Percentiles rank a stretch among this genome's conserved stretches.
phyloP scores from a whole-genome alignment of 2,888 invertebrate genomes.

The Apamea crenata region DNA sequence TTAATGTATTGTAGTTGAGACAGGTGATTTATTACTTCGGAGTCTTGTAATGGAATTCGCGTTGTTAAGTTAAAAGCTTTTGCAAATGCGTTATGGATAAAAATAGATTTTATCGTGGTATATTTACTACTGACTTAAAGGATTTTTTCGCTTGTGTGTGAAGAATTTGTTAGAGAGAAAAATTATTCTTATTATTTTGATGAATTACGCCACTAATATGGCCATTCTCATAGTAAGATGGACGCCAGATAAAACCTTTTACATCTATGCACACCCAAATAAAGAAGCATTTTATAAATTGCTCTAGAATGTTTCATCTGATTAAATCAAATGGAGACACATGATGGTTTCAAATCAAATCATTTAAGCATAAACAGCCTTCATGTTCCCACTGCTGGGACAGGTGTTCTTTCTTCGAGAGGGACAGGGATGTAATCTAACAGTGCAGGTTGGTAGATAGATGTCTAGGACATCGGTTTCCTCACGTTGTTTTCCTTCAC shows the following conservation, averaged over 20 bases:
- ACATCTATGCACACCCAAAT: background rate
- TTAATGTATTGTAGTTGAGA: slow-evolving; percentile 52
- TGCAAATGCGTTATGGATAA: background rate
- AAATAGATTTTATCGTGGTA: slow-evolving; percentile 22
- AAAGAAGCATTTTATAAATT: background rate
- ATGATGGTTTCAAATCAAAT: background rate
- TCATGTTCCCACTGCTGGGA: too few relatives aligned
- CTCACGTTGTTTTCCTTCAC: too few relatives aligned
- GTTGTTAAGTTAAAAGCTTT: slow-evolving; percentile 18
- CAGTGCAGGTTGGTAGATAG: too few relatives aligned
- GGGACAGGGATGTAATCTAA: too few relatives aligned
- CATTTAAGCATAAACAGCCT: background rate
- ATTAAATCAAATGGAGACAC: slow-evolving; percentile 2
- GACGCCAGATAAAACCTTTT: background rate
- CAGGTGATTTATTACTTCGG: slow-evolving; percentile 49
- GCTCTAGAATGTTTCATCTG: background rate
- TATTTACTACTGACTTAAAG: background rate
- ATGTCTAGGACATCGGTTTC: too few relatives aligned
- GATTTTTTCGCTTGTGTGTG: background rate
- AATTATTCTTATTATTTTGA: background rate
- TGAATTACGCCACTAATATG: background rate
- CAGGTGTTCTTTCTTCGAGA: too few relatives aligned
- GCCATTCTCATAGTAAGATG: background rate
- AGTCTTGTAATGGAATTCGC: slow-evolving; percentile 24
- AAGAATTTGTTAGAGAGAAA: background rate